Base-by-base conservation (phyloP, 2,797 vertebrate species). In the Coregonus suidteri region DNA sequence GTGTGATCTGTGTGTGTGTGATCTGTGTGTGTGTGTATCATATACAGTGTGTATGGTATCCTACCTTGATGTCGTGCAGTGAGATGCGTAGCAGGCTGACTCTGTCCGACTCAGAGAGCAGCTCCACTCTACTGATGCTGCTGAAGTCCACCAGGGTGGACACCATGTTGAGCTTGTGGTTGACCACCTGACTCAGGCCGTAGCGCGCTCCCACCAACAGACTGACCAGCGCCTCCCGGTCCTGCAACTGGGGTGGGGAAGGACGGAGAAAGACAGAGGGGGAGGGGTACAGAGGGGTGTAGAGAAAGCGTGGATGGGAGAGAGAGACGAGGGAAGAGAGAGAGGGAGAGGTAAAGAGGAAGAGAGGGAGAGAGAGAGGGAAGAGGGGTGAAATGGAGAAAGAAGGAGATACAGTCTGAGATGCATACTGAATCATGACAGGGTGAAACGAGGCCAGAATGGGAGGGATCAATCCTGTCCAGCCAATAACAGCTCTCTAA, bases 181-280 rank as follows among this genome's bases (percentile, higher is more conserved):
- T 99, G 89, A 99, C 94, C 85, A 99, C 93, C 82, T 99, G 98
- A 88, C 98, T 99, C 91, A 99, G 96, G 2, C 98, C 98, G 0
- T 99, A 98, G 86, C 96, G 97, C 68, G 98, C 96, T 80, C 97
- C 97, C 78, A 99, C 96, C 82, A 99, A 93, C 86, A 99, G 88
- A 35, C 93, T 96, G 83, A 99, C 93, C 34, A 96, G 89, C 0
- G 97, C 97, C 85, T 99, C 98, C 88, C 97, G 92, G 88, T 99
- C 98, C 93, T 99, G 97, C 85, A 98, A 93, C 98, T 99, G 91
- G 0, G 69, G 34, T 4, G 64, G 18, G 47, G 3, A 2, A 11
- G 41, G 9, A 11, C 2, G 41, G 54, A 70, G 18, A 6, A 9
- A 47, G 41, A 11, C 41, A 47, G 41, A 25, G 75, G 66, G 53